Base-by-base conservation (phyloP, 2,797 vertebrate species). In the Manis pentadactyla region DNA sequence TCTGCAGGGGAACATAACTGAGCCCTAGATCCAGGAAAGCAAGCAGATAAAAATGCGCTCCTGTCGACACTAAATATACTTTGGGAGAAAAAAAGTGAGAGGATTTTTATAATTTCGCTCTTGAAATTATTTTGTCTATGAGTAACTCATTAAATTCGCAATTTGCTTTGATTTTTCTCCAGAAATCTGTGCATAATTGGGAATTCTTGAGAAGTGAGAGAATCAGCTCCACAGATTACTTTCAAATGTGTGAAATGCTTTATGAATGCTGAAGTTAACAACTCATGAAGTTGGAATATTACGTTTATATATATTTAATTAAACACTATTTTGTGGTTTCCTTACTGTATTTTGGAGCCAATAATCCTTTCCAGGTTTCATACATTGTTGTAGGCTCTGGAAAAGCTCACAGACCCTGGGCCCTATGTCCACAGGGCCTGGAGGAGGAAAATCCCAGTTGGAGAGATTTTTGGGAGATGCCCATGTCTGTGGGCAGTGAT, bases 101-200 rank as follows among this genome's bases (percentile, higher is more conserved):
- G 9, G 14, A 69, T 63, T 87, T 93, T 87, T 84, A 55, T 64
- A 73, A 81, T 82, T 66, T 89, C 34, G 18, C 77, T 92, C 85
- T 94, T 77, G 81, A 96, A 97, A 96, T 94, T 46, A 46, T 64
- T 77, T 93, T 63, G 66, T 94, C 85, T 84, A 49, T n/a, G 39
- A 84, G 51, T 85, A 94, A 96, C 61, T 92, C 81, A 88, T 82
- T 97, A 92, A 87, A 92, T 90, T 96, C 49, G 49, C 49, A 87
- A 90, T 92, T 92, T 87, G 61, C 75, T 87, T 83, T 83, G 37
- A 27, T 15, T 73, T 89, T 55, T 29, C 0, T 0, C 25, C 29
- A 49, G 74, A 95, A 95, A 49, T 90, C 75, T 94, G 81, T 87
- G 66, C 91, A 53, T 87, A 85, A 59, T 74, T 92, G 74, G 78